phyloP scores from a whole-genome alignment of 2,113 vertebrate species.

The Zootoca vivipara region DNA sequence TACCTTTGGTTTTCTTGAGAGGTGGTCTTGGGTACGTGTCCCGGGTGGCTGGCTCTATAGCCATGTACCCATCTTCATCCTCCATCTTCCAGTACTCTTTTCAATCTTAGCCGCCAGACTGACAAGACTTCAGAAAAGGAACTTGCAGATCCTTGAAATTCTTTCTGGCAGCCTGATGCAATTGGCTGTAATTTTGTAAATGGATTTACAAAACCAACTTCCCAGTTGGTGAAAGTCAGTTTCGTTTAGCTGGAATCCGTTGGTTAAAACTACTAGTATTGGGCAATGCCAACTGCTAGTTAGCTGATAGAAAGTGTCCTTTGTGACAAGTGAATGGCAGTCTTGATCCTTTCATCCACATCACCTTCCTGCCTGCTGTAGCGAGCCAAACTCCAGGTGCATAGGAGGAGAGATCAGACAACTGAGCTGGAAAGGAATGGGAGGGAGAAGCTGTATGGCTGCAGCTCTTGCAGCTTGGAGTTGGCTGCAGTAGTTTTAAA shows the following conservation, averaged over 20 bases:
- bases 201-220: too few relatives aligned
- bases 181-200: background rate
- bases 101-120: background rate
- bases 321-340: background rate
- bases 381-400: background rate
- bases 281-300: background rate
- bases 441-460: too few relatives aligned
- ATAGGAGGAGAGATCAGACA: background rate
- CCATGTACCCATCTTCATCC: conserved; percentile 9
- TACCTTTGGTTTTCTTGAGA: background rate
- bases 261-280: background rate
- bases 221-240: background rate
- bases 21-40: background rate
- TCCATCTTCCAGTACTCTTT: background rate
- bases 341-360: background rate
- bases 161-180: background rate
- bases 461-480: too few relatives aligned
- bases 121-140: background rate
- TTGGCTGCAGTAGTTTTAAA: too few relatives aligned
- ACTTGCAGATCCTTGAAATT: background rate
- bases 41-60: background rate
- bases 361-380: background rate
- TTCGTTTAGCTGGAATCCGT: background rate
- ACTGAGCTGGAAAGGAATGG: background rate
- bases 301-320: background rate